These are phyloP conservation scores for Boloria selene DNA, from an alignment of 2,888 invertebrate genomes.

Conservation along the genomic window DNA sequence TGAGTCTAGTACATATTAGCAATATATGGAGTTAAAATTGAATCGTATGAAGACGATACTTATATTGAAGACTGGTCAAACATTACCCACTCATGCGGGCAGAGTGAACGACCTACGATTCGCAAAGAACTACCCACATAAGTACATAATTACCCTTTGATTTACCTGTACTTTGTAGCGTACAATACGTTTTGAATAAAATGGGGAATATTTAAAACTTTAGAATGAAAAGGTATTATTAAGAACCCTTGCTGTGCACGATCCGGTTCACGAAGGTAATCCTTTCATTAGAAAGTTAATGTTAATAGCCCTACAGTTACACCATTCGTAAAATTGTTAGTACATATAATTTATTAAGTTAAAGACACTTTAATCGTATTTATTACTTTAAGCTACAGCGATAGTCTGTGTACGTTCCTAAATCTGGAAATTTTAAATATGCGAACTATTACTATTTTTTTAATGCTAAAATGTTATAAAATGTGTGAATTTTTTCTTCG, in stretches of 20 bases:
- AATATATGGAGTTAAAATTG: neutral
- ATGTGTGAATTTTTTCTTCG: too few relatives aligned
- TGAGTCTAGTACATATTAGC: neutral
- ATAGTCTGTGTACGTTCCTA: too few relatives aligned
- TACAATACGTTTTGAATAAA: slow-evolving; percentile 2
- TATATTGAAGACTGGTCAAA: slow-evolving; percentile 40
- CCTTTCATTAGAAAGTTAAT: slow-evolving; percentile 52
- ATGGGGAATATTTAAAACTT: slow-evolving; percentile 1
- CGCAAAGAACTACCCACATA: slow-evolving; percentile 49
- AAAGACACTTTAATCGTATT: neutral
- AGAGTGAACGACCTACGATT: slow-evolving; percentile 61
- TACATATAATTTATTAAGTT: neutral
- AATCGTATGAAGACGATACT: slow-evolving; percentile 14
- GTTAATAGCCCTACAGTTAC: slow-evolving; percentile 34
- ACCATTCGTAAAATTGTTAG: slow-evolving; percentile 3
- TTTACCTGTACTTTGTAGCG: slow-evolving; percentile 31
- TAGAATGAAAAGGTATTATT: slow-evolving; percentile 22
- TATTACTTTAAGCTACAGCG: slow-evolving; percentile 4
- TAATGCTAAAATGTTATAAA: too few relatives aligned
- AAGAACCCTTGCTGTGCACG: slow-evolving; percentile 18
- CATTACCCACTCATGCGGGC: slow-evolving; percentile 58
- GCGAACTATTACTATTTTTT: too few relatives aligned
- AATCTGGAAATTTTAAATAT: too few relatives aligned
- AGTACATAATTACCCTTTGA: slow-evolving; percentile 38
- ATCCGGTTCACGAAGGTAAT: slow-evolving; percentile 42